Conservation (phyloP, 1,140 invertebrate genomes). For the Aphidius gifuensis region DNA sequence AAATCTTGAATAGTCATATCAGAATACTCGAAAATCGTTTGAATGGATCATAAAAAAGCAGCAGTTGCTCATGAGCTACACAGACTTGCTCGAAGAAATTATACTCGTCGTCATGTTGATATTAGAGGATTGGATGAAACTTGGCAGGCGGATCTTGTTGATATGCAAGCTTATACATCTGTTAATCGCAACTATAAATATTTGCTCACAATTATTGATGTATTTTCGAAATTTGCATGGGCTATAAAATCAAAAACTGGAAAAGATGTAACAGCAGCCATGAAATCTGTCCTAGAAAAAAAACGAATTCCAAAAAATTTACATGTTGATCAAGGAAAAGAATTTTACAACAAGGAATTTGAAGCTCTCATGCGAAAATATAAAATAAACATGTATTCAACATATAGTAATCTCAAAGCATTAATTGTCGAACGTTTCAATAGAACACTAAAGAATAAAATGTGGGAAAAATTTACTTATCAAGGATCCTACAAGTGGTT, state of each 20-base stretch:
- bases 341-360: constrained; percentile 15
- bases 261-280: constrained; percentile 20
- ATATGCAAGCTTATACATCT: constrained; percentile 8
- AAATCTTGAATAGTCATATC: no score
- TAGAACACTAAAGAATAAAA: no score
- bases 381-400: neutral
- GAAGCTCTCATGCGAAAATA: neutral
- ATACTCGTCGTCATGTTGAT: neutral
- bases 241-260: constrained; percentile 21
- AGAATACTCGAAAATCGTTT: no score
- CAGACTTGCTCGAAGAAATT: neutral
- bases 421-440: neutral
- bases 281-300: constrained; percentile 10
- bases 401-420: neutral
- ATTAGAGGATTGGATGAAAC: constrained; percentile 13
- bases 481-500: no score
- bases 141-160: constrained; percentile 22
- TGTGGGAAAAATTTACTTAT: no score
- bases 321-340: constrained; percentile 17
- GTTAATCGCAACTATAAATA: constrained; percentile 19
- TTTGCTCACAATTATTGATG: constrained; percentile 23
- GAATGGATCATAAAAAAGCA: no score
- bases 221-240: constrained; percentile 26
- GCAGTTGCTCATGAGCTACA: neutral
- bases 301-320: constrained; percentile 17